Evolutionary conservation across 1,140 invertebrate species (phyloP).

Genomic region (Drosophila sechellia): DNA sequence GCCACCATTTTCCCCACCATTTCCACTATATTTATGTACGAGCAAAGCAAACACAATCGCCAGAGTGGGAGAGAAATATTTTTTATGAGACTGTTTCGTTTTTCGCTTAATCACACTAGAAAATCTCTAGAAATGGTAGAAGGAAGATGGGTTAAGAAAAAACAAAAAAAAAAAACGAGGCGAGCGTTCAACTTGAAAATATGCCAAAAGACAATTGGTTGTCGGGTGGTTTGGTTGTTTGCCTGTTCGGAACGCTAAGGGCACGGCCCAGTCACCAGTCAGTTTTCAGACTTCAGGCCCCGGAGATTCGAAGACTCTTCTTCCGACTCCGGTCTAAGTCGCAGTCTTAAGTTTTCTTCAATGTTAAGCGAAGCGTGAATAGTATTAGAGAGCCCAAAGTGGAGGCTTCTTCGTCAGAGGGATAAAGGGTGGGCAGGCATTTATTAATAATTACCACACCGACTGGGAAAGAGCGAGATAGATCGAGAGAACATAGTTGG

Average conservation of each 20-base stretch:
- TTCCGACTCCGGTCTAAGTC: constrained; percentile 9
- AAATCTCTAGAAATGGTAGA: constrained; percentile 66
- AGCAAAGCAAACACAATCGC: constrained; percentile 26
- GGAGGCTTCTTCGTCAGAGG: constrained; percentile 2
- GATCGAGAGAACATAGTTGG: constrained; percentile 34
- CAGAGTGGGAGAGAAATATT: constrained; percentile 46
- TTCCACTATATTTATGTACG: constrained; percentile 43
- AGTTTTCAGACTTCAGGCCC: background rate
- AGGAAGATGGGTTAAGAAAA: constrained; percentile 20
- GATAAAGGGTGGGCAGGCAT: constrained; percentile 53
- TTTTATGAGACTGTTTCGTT: constrained; percentile 78
- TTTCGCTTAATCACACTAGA: constrained; percentile 79
- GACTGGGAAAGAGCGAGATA: constrained; percentile 25
- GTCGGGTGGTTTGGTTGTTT: constrained; percentile 46
- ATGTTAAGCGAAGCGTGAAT: constrained; percentile 78
- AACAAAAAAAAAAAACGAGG: constrained; percentile 39
- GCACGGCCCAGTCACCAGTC: constrained; percentile 55
- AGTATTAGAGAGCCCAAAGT: constrained; percentile 61
- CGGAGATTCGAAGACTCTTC: background rate
- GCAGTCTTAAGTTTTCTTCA: constrained; percentile 68
- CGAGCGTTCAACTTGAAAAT: constrained; percentile 82
- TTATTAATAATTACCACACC: constrained; percentile 79
- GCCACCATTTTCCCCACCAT: constrained; percentile 55
- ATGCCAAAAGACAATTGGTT: constrained; percentile 82
- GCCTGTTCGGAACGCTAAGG: constrained; percentile 57